Base-by-base conservation (phyloP, 2,113 vertebrate species). In the Apaloderma vittatum region DNA sequence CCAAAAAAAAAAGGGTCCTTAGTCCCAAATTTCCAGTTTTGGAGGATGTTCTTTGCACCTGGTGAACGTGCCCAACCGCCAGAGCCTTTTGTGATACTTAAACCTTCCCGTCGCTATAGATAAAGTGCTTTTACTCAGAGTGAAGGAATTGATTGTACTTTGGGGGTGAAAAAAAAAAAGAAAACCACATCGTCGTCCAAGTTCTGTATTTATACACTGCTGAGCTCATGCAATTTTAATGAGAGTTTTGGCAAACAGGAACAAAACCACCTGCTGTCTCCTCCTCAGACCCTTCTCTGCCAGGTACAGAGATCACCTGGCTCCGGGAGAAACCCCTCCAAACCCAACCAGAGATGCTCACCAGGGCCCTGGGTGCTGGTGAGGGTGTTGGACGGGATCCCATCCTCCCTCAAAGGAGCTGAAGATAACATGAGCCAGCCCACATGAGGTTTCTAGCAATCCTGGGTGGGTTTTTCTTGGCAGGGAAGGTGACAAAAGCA, bases 111-210 rank as follows among this genome's bases (percentile, higher is more conserved):
- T 4, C 0, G 1, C 75, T 95, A 86, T 66, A 81, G 74, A 67
- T 86, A 88, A 88, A 95, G 86, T 59, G 16, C 67, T 94, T 52
- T 94, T 72, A 72, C 58, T 86, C 80, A 43, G 65, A 37, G 12
- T 18, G 61, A 48, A 67, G 65, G 74, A 94, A 89, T 87, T 51
- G 88, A 89, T 92, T 80, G 88, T 51, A 12, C 88, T 88, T 86
- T 43, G 0, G 23, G 22, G 83, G 52, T 40, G 40, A 40, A 40
- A 40, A 40, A 40, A 21, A 20, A 61, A 63, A 15, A 11, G 2
- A 10, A 40, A 40, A 30, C n/a, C 0, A 27, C 10, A 13, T 17
- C 9, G 74, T 34, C 7, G 59, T 74, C 93, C 94, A 95, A 96
- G 86, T 91, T 86, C 59, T 20, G 2, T 74, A 15, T 88, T 58